Evolutionary conservation across 1,140 invertebrate genomes (phyloP), one percentile per base, ranked within the genome.

Genomic region (Tetragnatha versicolor): DNA sequence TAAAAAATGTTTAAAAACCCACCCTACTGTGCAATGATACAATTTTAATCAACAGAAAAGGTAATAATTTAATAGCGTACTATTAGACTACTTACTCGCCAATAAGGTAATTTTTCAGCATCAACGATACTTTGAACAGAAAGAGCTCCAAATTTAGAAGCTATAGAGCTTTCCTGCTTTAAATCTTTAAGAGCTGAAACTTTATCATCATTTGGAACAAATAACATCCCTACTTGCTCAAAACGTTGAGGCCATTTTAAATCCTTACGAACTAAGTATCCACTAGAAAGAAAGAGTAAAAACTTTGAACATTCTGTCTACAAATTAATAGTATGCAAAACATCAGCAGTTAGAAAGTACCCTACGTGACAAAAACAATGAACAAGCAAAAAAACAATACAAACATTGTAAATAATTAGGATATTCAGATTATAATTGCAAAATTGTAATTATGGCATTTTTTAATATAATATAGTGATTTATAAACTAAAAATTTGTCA

Each of bases 151-250:
- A 35, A 22, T 45, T 75, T 75, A 29, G 33, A 42, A 20, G 42
- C 39, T 25, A 63, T 9, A 5, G 22, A 17, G 25, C 51, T 4
- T 61, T 55, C 58, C 37, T 63, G 20, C 14, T 45, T 42, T 47
- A 60, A 12, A 31, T 75, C 17, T 14, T 3, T 45, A 22, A 75
- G 37, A 25, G 27, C 2, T 3, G 47, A 33, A 7, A 2, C 10
- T 2, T 55, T 49, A 9, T 3, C 25, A 17, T 60, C 47, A n/a
- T 31, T 20, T 14, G 17, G 65, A 12, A 77, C 42, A 14, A 27
- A 53, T 22, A 77, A 20, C n/a, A 77, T 65, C 31, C 60, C 73
- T 42, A 65, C 66, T 42, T 49, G 60, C 10, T 77, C 42, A 66
- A 77, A 77, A 66, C 22, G 25, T 27, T 39, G n/a, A 10, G 9